These are phyloP conservation scores for Pogonocichla stellata DNA, from an alignment of 2,113 vertebrate species.

Conservation along the genomic window DNA sequence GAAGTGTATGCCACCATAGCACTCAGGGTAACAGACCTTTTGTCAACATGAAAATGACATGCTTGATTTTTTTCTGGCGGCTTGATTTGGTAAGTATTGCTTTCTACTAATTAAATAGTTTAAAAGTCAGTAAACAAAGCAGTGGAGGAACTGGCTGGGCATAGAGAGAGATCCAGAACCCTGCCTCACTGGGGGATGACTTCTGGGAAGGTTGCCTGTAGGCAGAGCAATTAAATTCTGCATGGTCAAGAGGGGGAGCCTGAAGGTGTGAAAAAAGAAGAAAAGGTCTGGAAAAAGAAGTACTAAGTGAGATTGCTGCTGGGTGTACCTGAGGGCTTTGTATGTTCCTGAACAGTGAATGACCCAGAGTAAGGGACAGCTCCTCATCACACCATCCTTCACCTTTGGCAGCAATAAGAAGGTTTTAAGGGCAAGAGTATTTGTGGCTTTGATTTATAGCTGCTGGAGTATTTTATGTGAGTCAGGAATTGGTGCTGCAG, in stretches of 20 bases:
- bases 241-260: accelerated
- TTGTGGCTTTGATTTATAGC: background rate
- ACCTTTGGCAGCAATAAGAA: background rate
- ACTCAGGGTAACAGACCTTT: background rate
- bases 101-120: background rate
- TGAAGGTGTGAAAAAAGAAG: background rate
- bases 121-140: background rate
- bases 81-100: background rate
- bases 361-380: background rate
- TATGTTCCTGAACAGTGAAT: background rate
- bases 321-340: background rate
- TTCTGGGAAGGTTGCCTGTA: background rate
- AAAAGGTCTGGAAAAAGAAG: background rate
- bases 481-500: background rate
- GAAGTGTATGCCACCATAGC: background rate
- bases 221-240: background rate
- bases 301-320: background rate
- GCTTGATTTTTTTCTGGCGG: background rate
- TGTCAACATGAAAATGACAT: background rate
- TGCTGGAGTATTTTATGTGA: background rate
- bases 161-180: background rate
- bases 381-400: background rate
- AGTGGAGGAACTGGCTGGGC: background rate
- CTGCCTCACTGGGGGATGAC: background rate
- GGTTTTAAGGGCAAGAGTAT: background rate